Conservation (phyloP, 2,797 vertebrate genomes). For the Hippopotamyrus pictus region DNA sequence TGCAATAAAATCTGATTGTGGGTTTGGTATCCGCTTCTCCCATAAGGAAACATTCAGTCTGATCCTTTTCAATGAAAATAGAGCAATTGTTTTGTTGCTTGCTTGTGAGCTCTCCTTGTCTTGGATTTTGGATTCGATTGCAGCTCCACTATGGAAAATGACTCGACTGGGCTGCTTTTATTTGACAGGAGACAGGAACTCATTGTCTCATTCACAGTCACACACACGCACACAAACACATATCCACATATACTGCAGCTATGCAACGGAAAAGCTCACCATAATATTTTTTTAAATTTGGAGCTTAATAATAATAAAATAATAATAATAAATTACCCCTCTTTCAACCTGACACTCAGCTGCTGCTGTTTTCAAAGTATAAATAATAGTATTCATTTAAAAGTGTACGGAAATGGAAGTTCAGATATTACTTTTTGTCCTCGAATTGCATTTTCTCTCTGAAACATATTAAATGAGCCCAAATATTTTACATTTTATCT, state of each 20-base stretch:
- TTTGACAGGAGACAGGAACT: conserved; percentile 32
- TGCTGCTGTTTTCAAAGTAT: background rate
- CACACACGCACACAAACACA: background rate
- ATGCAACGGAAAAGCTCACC: background rate
- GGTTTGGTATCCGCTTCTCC: background rate
- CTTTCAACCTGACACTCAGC: background rate
- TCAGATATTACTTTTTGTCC: background rate
- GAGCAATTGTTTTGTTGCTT: background rate
- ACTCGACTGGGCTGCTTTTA: conserved; percentile 25
- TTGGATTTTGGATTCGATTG: background rate
- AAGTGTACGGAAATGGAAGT: background rate
- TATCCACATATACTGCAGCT: background rate
- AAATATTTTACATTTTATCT: background rate
- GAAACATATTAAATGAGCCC: background rate
- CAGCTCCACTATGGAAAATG: conserved; percentile 22
- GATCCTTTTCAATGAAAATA: background rate
- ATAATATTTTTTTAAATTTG: background rate
- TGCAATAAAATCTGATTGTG: background rate
- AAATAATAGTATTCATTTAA: background rate
- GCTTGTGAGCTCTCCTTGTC: background rate
- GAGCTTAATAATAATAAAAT: background rate
- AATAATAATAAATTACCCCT: background rate
- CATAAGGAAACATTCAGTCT: background rate
- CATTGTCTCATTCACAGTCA: conserved; percentile 1
- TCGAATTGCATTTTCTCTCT: background rate